Conservation (phyloP, 2,113 vertebrate genomes). For the Clupea harengus region DNA sequence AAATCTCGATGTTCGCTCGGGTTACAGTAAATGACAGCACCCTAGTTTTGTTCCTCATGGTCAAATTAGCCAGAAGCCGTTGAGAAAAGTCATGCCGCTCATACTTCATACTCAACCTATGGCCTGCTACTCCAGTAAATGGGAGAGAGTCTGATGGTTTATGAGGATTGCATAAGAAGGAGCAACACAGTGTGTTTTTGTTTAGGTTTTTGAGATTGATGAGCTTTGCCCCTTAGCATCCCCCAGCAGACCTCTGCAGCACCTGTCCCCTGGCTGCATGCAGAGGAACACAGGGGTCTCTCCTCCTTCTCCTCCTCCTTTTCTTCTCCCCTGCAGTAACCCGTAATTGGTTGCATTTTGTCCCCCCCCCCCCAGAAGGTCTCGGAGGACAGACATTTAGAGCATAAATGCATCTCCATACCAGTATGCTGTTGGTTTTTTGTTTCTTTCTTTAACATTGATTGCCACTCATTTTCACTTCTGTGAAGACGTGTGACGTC, state of each 20-base stretch:
- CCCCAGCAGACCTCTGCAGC: constrained; percentile 23
- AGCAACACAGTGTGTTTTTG: constrained; percentile 29
- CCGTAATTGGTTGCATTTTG: constrained; percentile 51
- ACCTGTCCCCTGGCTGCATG: constrained; percentile 29
- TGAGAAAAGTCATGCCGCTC: no score
- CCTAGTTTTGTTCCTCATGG: no score
- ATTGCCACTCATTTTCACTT: neutral
- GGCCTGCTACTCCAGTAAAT: no score
- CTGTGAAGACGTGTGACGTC: neutral
- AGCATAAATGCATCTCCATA: neutral
- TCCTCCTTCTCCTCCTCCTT: constrained; percentile 27
- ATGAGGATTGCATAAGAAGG: constrained; percentile 44
- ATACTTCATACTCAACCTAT: no score
- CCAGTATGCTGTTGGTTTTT: neutral
- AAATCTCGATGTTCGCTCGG: no score
- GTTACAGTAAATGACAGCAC: no score
- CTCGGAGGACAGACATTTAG: constrained; percentile 5
- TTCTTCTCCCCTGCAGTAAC: neutral
- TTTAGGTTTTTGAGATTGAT: constrained; percentile 35
- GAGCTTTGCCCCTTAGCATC: constrained; percentile 28
- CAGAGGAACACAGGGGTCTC: neutral
- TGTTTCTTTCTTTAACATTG: neutral
- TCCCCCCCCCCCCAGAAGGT: constrained; percentile 13
- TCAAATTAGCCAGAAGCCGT: no score
- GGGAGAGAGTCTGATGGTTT: constrained; percentile 34